Evolutionary conservation across 2,113 vertebrate genomes (phyloP).

Genomic region (Indri indri): DNA sequence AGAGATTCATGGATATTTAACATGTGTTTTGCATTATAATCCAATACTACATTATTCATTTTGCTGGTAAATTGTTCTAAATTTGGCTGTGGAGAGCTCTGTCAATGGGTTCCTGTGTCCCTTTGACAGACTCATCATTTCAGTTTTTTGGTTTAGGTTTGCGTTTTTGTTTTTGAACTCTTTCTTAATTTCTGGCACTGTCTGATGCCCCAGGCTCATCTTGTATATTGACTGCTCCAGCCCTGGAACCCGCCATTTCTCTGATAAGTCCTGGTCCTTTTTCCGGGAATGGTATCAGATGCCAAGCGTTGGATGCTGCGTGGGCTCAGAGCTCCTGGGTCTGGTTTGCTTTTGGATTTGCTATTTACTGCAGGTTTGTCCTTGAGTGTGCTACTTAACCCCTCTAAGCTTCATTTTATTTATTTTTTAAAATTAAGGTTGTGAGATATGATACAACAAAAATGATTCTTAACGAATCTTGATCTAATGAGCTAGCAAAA

Average conservation of each 20-base stretch:
- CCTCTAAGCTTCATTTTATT: background rate
- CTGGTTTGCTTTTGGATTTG: background rate
- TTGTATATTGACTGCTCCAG: fast-evolving
- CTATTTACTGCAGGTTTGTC: background rate
- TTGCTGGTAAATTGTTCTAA: too few species aligned
- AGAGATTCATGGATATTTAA: fast-evolving
- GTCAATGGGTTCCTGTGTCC: fast-evolving
- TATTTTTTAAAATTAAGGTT: background rate
- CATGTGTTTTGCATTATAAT: too few species aligned
- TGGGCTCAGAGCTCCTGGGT: fast-evolving
- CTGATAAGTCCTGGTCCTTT: background rate
- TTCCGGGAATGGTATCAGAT: too few species aligned
- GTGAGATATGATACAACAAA: background rate
- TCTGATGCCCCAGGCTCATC: background rate
- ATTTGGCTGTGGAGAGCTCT: fast-evolving
- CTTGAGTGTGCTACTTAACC: background rate
- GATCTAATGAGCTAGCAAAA: background rate
- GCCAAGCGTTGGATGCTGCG: background rate
- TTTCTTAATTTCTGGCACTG: background rate
- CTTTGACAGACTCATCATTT: fast-evolving
- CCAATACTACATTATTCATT: fast-evolving
- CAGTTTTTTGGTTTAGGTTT: background rate
- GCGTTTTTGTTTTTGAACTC: background rate
- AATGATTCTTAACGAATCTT: background rate
- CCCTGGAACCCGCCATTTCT: background rate